Percentiles rank a stretch among this genome's conserved stretches.
phyloP scores from a whole-genome alignment of 2,797 vertebrate genomes.

The Neosalanx taihuensis region DNA sequence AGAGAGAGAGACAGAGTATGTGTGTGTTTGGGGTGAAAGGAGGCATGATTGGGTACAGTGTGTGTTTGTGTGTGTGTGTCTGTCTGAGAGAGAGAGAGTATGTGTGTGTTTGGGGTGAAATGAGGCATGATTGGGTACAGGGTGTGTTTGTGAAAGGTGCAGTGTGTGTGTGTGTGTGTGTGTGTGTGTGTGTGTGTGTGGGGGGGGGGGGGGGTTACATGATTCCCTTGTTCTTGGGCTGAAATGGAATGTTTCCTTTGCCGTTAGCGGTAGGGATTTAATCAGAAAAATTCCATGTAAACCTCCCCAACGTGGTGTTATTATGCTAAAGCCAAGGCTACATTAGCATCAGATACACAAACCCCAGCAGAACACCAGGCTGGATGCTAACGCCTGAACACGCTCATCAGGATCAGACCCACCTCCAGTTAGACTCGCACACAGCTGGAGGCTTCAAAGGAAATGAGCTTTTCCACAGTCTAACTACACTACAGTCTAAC shows the following conservation, averaged over 20 bases:
- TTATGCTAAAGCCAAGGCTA: background rate
- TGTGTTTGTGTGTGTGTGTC: background rate
- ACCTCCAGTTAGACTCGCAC: conserved; percentile 18
- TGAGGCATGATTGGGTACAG: background rate
- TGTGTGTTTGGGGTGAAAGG: background rate
- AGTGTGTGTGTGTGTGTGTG: background rate
- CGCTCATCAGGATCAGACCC: background rate
- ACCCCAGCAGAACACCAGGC: background rate
- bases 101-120: background rate
- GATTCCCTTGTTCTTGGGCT: background rate
- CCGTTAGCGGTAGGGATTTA: too few relatives aligned
- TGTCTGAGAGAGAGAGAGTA: background rate
- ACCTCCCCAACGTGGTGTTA: background rate
- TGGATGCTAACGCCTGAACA: conserved; percentile 20
- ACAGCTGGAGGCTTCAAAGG: conserved; percentile 27
- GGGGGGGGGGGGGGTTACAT: background rate
- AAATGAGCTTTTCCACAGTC: conserved; percentile 39
- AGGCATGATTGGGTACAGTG: background rate
- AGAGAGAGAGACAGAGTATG: background rate
- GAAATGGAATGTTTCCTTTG: too few relatives aligned
- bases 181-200: background rate
- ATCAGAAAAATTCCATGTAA: background rate
- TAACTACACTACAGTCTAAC: background rate
- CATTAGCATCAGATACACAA: background rate
- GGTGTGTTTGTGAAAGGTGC: background rate